These are phyloP conservation scores for Myotis findleyi DNA, from an alignment of 2,797 vertebrate genomes.

Conservation along the genomic window DNA sequence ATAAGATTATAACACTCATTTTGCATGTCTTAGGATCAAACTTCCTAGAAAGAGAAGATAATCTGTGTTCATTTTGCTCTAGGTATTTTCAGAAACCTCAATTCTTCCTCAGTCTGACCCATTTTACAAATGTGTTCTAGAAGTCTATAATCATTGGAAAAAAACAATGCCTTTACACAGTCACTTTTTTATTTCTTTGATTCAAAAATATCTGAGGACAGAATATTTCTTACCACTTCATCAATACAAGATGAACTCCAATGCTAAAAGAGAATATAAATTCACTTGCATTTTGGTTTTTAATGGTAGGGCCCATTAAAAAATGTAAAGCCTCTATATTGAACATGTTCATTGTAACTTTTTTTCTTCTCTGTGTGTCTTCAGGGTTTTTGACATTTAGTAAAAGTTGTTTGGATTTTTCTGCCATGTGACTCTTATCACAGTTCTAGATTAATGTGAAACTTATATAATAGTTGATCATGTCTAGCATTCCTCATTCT, in stretches of 20 bases:
- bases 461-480: not conserved
- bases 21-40: not conserved
- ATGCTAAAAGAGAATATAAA: slow-evolving; percentile 20
- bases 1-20: not conserved
- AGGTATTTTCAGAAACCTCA: not conserved
- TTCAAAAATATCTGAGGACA: slow-evolving; percentile 17
- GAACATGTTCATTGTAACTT: slow-evolving; percentile 24
- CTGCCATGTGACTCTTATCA: not conserved
- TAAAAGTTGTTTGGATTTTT: not conserved
- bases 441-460: not conserved
- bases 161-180: not conserved
- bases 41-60: not conserved
- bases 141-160: not conserved
- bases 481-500: not conserved
- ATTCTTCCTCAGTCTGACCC: not conserved
- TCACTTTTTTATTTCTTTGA: not conserved
- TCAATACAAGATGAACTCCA: not conserved
- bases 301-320: not conserved
- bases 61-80: slow-evolving; percentile 7
- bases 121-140: slow-evolving; percentile 30
- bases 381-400: not conserved
- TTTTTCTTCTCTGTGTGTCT: not conserved
- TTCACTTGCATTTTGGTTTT: slow-evolving; percentile 39
- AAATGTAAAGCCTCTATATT: slow-evolving; percentile 15
- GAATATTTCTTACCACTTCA: not conserved